Percentiles rank a stretch among this genome's conserved stretches.
Evolutionary conservation across 2,113 vertebrate species (phyloP).

Genomic region (Urocitellus parryii): DNA sequence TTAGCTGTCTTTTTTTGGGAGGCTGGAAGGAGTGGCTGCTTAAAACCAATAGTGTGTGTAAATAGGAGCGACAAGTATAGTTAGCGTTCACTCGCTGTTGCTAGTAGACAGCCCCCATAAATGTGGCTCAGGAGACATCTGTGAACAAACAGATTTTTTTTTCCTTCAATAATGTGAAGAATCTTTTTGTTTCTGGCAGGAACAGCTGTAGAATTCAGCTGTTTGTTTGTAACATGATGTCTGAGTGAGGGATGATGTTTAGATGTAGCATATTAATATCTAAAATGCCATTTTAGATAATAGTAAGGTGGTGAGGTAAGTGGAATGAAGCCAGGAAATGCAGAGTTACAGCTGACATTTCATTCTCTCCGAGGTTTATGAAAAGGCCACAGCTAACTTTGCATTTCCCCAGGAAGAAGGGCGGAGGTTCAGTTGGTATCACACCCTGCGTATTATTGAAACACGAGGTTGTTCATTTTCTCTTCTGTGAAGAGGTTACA

Average conservation of each 20-base stretch:
- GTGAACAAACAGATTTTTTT: conserved; percentile 51
- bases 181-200: conserved; percentile 62
- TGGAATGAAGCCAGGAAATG: conserved; percentile 67
- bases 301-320: conserved; percentile 39
- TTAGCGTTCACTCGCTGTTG: background rate
- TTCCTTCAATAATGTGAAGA: conserved; percentile 74
- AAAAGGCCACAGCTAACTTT: conserved; percentile 72
- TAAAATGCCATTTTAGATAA: conserved; percentile 51
- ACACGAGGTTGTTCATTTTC: conserved; percentile 60
- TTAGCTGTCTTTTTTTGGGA: conserved; percentile 70
- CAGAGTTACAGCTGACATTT: conserved; percentile 69
- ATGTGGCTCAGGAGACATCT: background rate
- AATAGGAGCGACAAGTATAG: background rate
- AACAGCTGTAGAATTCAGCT: conserved; percentile 58
- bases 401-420: conserved; percentile 82
- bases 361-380: conserved; percentile 61
- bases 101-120: background rate
- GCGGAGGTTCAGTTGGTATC: conserved; percentile 52
- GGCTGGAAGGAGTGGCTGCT: conserved; percentile 63
- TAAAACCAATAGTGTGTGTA: conserved; percentile 64
- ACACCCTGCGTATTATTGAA: conserved; percentile 68
- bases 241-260: conserved; percentile 57
- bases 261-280: conserved; percentile 26
- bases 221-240: conserved; percentile 57
- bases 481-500: conserved; percentile 1